phyloP scores from a whole-genome alignment of 2,797 vertebrate species.

The Linurgus olivaceus region DNA sequence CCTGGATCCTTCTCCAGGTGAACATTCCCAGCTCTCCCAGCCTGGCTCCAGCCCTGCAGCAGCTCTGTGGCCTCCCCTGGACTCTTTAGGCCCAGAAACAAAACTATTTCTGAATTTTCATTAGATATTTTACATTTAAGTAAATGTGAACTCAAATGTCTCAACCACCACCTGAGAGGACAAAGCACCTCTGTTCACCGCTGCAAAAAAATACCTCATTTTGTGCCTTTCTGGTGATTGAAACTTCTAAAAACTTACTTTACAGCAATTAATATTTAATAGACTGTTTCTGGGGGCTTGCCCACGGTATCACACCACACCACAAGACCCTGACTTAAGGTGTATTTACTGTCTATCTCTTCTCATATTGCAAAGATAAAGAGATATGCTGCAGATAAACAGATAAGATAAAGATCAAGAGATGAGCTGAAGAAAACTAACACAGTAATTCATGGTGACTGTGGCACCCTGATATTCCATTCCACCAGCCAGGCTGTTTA shows the following conservation, averaged over 20 bases:
- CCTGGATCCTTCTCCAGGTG: background rate
- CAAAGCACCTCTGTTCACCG: background rate
- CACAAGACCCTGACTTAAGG: background rate
- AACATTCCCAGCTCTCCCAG: background rate
- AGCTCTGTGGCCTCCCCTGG: rapidly evolving
- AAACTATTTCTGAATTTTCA: background rate
- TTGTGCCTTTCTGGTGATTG: background rate
- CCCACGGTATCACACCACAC: background rate
- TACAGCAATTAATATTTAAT: background rate
- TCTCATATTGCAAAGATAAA: background rate
- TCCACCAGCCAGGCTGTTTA: background rate
- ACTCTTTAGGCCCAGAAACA: background rate
- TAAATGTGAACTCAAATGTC: background rate
- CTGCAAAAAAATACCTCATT: background rate
- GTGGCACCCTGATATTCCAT: background rate
- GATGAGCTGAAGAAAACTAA: background rate
- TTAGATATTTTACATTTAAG: background rate
- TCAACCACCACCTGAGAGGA: rapidly evolving
- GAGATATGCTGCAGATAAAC: background rate
- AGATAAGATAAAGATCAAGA: background rate
- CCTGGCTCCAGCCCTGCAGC: background rate
- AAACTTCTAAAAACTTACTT: background rate
- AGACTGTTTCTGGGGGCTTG: background rate
- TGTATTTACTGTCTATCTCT: background rate
- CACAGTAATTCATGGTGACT: background rate